Base-by-base conservation (phyloP, 1,140 invertebrate genomes). In the Hormaphis cornu region DNA sequence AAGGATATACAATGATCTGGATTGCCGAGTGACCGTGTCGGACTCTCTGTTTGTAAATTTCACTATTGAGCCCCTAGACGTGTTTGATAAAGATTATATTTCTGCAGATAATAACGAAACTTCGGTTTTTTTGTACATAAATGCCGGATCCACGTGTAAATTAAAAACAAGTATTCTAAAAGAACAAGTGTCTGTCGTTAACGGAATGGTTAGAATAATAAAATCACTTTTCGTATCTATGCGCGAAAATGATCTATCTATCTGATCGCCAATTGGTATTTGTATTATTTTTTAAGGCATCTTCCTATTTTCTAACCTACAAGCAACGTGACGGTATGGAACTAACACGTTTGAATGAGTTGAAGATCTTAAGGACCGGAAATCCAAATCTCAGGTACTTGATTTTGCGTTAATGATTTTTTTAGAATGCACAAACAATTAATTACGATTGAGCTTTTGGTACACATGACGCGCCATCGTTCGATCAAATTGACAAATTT, bases 1-100 rank as follows among this genome's bases (percentile, higher is more conserved):
- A 42, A 81, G 87, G 69, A 79, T 92, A 69, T 89, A 86, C 72
- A 93, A 93, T 75, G 78, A 81, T 2, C 75, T 84, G 37, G 46
- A 61, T 24, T 72, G 71, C 40, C n/a, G 53, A 14, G 71, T 70
- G 9, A 16, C 18, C 1, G 3, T 72, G 12, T 48, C 58, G 9
- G 14, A 46, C 12, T 18, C 48, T n/a, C 24, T 71, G 14, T n/a
- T 22, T 28, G 22, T n/a, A 24, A 28, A 24, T 7, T 87, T 10
- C 9, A 26, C 2, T 46, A 30, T 59, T 35, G 28, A 52, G 8
- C 18, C 42, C 3, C 18, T 69, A 16, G 33, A 18, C 18, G 16
- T 37, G 8, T 4, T 30, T 18, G 26, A 50, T 52, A 66, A 48
- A 10, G n/a, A 30, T 33, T 52, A 66, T 48, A 30, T 8, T 18